phyloP scores from a whole-genome alignment of 1,140 invertebrate genomes.

The Steinernema khuongi region DNA sequence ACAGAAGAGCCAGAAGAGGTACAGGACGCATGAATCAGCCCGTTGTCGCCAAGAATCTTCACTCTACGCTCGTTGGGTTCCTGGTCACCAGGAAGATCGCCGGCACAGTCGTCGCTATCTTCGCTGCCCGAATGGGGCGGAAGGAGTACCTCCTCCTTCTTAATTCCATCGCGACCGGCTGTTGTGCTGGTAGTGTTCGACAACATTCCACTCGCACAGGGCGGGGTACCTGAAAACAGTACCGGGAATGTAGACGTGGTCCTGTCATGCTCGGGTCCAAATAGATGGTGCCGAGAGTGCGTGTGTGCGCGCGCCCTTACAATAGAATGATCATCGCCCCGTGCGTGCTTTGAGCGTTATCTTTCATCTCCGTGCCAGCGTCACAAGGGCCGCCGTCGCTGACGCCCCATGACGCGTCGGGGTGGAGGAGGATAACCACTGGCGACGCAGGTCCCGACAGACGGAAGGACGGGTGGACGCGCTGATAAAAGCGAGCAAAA shows the following conservation, averaged over 20 bases:
- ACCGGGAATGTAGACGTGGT: no score
- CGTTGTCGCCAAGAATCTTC: not conserved
- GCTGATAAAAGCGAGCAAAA: not conserved
- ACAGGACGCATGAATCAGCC: not conserved
- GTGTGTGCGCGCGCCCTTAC: no score
- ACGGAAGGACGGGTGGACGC: not conserved
- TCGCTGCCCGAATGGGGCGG: not conserved
- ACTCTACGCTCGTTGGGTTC: not conserved
- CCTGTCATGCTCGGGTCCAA: no score
- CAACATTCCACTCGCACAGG: no score
- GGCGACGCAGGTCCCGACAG: not conserved
- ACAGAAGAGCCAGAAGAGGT: slow-evolving; percentile 36
- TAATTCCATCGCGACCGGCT: not conserved
- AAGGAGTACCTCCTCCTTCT: not conserved
- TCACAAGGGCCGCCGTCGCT: not conserved
- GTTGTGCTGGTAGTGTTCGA: no score
- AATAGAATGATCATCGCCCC: not conserved
- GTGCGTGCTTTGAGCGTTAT: not conserved
- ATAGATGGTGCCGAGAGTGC: no score
- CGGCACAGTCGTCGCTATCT: slow-evolving; percentile 9
- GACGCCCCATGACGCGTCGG: not conserved
- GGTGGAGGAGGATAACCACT: not conserved
- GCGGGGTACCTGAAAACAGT: no score
- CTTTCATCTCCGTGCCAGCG: slow-evolving; percentile 14
- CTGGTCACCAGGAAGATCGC: not conserved